A percentile compares a stretch with the other conserved stretches of the same genome.
Conservation (phyloP, 37 sponge, comb jelly and placozoan genomes). For the Aplysina aerophoba region DNA sequence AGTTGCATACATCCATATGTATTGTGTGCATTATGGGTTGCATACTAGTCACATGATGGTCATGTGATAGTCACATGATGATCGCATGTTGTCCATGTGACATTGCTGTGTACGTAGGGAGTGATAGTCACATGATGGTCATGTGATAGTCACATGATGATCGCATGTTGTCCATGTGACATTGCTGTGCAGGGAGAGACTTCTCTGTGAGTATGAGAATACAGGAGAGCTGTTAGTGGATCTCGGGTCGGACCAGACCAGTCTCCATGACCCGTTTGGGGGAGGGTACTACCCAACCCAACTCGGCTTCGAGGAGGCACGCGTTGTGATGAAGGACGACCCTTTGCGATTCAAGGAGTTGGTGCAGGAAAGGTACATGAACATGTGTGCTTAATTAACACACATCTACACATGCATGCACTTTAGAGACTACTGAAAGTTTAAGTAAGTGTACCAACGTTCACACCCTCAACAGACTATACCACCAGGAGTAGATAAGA, state of each 20-base stretch:
- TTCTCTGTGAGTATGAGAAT: slow-evolving; percentile 77
- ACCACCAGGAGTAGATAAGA: no score
- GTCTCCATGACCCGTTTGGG: slow-evolving; percentile 96
- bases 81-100: not conserved
- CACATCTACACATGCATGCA: not conserved
- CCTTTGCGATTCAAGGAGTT: slow-evolving; percentile 75
- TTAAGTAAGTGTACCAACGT: no score
- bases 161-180: not conserved
- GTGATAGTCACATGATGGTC: not conserved
- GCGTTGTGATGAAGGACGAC: slow-evolving; percentile 67
- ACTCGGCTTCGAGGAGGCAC: slow-evolving; percentile 74
- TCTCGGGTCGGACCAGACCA: slow-evolving; percentile 97
- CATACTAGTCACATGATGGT: no score
- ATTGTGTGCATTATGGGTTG: no score
- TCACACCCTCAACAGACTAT: no score
- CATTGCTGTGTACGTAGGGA: slow-evolving; percentile 67
- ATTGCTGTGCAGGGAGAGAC: slow-evolving; percentile 70
- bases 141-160: no score
- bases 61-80: no score
- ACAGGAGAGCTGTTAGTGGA: slow-evolving; percentile 94
- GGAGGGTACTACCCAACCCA: slow-evolving; percentile 97
- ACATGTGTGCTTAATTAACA: not conserved
- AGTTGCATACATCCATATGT: not conserved
- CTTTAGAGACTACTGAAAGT: no score
- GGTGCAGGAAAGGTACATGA: slow-evolving; percentile 88